Evolutionary conservation across 2,113 vertebrate species (phyloP).

Genomic region (Mustela lutreola): DNA sequence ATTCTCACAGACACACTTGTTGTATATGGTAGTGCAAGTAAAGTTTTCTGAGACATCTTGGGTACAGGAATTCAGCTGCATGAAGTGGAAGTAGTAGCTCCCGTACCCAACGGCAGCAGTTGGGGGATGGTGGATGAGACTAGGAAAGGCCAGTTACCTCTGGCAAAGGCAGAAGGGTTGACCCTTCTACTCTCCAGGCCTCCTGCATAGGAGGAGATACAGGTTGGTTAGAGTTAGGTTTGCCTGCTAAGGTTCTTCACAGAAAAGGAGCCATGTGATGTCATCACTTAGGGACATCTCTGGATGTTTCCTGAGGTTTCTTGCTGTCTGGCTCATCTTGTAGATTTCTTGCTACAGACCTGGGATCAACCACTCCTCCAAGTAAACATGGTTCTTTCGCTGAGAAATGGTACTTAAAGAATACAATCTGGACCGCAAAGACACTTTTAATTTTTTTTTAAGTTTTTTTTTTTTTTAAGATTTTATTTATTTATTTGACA

Average conservation of each 20-base stretch:
- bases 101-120: neutral
- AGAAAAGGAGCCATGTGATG: neutral
- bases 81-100: constrained; percentile 8
- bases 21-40: neutral
- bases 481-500: no score
- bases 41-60: constrained; percentile 38
- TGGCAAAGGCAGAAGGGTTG: neutral
- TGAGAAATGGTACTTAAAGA: constrained; percentile 1
- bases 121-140: neutral
- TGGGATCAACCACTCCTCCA: neutral
- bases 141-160: neutral
- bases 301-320: neutral
- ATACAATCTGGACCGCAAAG: neutral
- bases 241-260: neutral
- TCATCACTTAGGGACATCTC: constrained; percentile 13
- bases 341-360: constrained; percentile 33
- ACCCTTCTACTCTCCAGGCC: neutral
- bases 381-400: neutral
- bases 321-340: neutral
- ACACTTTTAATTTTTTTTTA: constrained; percentile 6
- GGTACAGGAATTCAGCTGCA: neutral
- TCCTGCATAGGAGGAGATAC: neutral
- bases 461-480: no score
- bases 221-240: constrained; percentile 31
- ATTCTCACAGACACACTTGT: neutral